Percentiles rank a stretch among this genome's conserved stretches.
Evolutionary conservation across 1,140 invertebrate genomes (phyloP).

Genomic region (Arion vulgaris): DNA sequence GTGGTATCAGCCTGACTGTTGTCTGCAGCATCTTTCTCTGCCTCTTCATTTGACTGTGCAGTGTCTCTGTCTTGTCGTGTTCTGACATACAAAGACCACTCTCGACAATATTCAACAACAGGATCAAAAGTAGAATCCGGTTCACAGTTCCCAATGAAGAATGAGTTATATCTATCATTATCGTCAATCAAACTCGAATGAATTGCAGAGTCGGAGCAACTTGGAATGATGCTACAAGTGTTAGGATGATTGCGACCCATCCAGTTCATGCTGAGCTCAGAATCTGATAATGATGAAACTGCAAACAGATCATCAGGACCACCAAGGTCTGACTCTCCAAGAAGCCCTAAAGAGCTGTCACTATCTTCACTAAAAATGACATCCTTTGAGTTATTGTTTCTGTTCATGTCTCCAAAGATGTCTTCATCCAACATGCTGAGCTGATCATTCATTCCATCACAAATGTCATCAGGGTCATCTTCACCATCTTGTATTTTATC

Average conservation of each 20-base stretch:
- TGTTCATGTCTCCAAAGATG: background rate
- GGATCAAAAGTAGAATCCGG: background rate
- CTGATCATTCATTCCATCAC: background rate
- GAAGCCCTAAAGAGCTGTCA: background rate
- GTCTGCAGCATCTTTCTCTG: background rate
- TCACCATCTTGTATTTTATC: background rate
- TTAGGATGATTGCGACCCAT: background rate
- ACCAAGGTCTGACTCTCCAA: slow-evolving; percentile 28
- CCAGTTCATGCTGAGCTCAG: background rate
- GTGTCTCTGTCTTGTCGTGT: background rate
- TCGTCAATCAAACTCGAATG: background rate
- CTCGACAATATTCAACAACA: background rate
- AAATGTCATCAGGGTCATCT: background rate
- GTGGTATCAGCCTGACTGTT: background rate
- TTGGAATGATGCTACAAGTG: background rate
- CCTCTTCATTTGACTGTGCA: background rate
- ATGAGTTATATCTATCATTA: background rate
- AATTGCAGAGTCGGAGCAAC: background rate
- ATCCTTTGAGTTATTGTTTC: background rate
- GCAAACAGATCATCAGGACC: slow-evolving; percentile 17
- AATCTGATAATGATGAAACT: slow-evolving; percentile 16
- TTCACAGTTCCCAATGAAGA: slow-evolving; percentile 24
- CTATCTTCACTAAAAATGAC: background rate
- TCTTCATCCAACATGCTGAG: background rate
- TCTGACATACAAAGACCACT: background rate